These are phyloP conservation scores for Globicephala melas DNA, from an alignment of 2,113 vertebrate species.

Conservation along the genomic window DNA sequence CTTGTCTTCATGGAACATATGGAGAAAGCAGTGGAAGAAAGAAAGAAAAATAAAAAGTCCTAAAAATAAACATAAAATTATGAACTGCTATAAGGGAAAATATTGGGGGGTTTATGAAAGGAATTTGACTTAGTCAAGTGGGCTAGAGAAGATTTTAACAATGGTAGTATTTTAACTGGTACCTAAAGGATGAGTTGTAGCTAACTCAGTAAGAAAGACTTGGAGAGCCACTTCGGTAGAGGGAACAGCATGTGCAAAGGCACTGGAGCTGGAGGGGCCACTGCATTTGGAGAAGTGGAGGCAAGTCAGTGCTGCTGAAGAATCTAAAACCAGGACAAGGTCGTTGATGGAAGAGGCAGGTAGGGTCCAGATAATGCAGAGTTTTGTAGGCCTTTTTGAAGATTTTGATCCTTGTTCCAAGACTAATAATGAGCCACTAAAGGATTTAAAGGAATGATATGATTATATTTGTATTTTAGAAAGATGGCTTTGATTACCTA, in stretches of 20 bases:
- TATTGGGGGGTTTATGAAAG: background rate
- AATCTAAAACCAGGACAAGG: background rate
- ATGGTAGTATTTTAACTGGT: background rate
- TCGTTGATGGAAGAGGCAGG: background rate
- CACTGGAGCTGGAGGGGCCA: no score
- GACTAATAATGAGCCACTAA: background rate
- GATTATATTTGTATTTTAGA: background rate
- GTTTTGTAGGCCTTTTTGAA: background rate
- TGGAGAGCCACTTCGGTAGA: no score
- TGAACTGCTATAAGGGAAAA: background rate
- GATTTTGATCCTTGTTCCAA: background rate
- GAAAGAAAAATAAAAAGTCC: background rate
- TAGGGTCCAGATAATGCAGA: no score
- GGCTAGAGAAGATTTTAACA: background rate
- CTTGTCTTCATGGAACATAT: background rate
- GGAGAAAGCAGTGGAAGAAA: background rate
- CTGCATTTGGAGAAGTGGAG: background rate
- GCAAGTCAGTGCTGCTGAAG: background rate
- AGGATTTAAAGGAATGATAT: background rate
- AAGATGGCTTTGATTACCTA: background rate
- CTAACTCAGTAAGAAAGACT: background rate
- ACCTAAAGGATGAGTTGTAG: background rate
- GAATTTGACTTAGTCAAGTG: background rate
- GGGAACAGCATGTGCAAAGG: background rate
- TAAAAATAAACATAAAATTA: background rate